These are phyloP conservation scores for Rhopalosiphum padi DNA, from an alignment of 1,140 invertebrate species.

Conservation along the genomic window DNA sequence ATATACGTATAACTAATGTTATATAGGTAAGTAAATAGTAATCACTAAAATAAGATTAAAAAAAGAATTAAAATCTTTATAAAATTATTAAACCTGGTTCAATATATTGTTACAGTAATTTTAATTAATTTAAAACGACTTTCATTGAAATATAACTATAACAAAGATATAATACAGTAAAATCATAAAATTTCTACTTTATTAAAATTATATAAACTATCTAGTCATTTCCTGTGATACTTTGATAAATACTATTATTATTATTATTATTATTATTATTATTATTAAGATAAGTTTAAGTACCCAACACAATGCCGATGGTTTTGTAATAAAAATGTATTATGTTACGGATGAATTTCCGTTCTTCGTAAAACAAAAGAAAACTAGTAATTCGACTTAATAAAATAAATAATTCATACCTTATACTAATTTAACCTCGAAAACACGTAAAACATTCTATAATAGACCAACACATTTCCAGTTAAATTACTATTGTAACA, in stretches of 20 bases:
- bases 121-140: neutral
- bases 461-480: neutral
- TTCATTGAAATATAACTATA: neutral
- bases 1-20: no score
- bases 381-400: neutral
- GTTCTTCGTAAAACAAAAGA: neutral
- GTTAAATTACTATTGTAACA: neutral
- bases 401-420: conserved; percentile 10
- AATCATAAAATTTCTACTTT: conserved; percentile 10
- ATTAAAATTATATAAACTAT: neutral
- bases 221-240: conserved; percentile 13
- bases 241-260: conserved; percentile 3
- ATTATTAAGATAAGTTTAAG: conserved; percentile 6
- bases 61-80: neutral
- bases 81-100: neutral
- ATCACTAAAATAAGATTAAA: neutral
- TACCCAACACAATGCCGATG: neutral
- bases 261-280: conserved; percentile 12
- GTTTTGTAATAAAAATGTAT: neutral
- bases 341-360: neutral
- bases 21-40: no score
- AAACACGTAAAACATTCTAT: neutral
- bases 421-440: neutral
- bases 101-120: neutral
- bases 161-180: neutral